Evolutionary conservation across 2,113 vertebrate species (phyloP), one percentile per base, ranked within the genome.

Genomic region (Apteryx mantelli): DNA sequence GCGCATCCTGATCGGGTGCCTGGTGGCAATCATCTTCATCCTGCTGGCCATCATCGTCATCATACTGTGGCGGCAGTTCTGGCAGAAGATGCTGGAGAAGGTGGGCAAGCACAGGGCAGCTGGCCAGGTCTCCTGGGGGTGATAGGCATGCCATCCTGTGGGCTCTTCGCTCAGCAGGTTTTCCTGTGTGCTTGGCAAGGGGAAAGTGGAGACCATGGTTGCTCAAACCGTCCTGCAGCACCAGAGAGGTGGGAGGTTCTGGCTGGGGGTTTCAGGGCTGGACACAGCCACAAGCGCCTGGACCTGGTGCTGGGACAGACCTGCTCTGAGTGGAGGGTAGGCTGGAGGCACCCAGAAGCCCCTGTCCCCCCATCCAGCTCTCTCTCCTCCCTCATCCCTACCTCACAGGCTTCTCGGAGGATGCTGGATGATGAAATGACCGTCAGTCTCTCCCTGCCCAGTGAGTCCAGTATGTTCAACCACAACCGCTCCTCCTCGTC

Each of bases 31-130:
- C 95, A 99, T 99, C 89, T 99, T 99, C 94, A 99, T 99, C 94
- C 98, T 99, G 15, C 86, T 99, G 93, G 98, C 99, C 53, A 99
- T 99, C 93, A 99, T 99, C 15, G 98, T 99, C 97, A 99, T 99
- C 96, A 99, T 99, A 80, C 98, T 99, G 52, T 99, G 99, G 99
- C 97, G 99, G 60, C 99, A 99, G 93, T 99, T 99, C 97, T 99
- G 99, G 99, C 99, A 99, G 96, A 99, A 99, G 97, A 99, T 99
- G 99, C 98, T 99, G 73, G 99, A 99, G 94, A 99, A 99, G 99
- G 99, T 99, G 89, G 74, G 71, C 16, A 28, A 42, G 22, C 1
- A 0, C 0, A 1, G 32, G 1, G 1, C 30, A 8, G 25, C 40
- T 76, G 38, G 11, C 2, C 3, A 58, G 58, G 52, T 82, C 42